These are phyloP conservation scores for Chrysocyon brachyurus DNA, from an alignment of 2,797 vertebrate genomes.

Conservation along the genomic window DNA sequence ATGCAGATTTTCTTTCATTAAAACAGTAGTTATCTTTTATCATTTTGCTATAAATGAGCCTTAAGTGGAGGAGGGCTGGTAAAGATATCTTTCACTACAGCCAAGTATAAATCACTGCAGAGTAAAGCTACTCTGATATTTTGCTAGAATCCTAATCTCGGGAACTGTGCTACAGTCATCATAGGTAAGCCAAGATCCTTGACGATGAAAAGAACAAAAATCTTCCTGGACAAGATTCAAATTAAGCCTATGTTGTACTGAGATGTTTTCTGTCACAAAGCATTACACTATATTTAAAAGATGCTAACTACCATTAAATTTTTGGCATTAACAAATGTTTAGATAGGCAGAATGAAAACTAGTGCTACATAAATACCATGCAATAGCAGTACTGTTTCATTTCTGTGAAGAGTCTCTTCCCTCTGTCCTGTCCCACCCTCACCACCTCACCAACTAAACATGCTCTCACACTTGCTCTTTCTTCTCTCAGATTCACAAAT, in stretches of 20 bases:
- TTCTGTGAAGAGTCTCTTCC: neutral
- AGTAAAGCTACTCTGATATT: neutral
- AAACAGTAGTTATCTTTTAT: constrained; percentile 14
- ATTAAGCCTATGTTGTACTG: neutral
- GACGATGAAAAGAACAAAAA: neutral
- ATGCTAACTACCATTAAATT: neutral
- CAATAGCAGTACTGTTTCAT: neutral
- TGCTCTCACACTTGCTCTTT: neutral
- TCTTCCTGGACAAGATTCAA: neutral
- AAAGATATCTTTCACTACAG: neutral
- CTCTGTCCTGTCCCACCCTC: neutral
- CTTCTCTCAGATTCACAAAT: neutral
- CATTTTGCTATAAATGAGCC: neutral
- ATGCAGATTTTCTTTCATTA: constrained; percentile 25
- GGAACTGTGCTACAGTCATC: neutral
- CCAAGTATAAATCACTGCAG: neutral
- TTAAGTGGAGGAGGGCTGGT: neutral
- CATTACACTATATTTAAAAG: neutral
- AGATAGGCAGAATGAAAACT: neutral
- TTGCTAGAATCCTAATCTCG: neutral
- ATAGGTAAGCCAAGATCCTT: neutral
- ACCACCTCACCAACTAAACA: neutral
- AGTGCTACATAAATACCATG: neutral
- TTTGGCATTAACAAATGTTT: neutral
- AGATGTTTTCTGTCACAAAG: neutral